Percentiles rank a stretch among this genome's conserved stretches.
phyloP scores from a whole-genome alignment of 2,797 vertebrate species.

The Myoxocephalus aenaeus region DNA sequence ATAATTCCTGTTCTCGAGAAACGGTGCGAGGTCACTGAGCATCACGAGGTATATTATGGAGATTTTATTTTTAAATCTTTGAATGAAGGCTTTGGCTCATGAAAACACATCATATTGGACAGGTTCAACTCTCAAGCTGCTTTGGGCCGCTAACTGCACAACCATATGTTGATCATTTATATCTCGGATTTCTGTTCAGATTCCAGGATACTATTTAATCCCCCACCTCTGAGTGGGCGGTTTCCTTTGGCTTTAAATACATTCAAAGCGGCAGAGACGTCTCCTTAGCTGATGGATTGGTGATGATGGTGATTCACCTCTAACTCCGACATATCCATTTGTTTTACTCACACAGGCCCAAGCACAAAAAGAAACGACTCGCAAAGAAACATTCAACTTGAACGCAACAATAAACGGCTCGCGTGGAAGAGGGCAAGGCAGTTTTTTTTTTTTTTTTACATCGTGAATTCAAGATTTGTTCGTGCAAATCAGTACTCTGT shows the following conservation, averaged over 20 bases:
- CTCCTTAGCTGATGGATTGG: conserved; percentile 9
- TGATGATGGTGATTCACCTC: conserved; percentile 28
- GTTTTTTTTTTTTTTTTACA: conserved; percentile 1
- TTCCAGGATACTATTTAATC: conserved; percentile 11
- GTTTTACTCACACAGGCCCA: neutral
- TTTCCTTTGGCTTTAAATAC: conserved; percentile 1
- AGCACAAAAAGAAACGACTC: neutral
- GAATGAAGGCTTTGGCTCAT: conserved; percentile 1
- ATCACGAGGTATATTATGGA: neutral
- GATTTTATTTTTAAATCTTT: neutral
- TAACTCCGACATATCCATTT: conserved; percentile 11
- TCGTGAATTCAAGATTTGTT: neutral
- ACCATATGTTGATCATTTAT: conserved; percentile 24
- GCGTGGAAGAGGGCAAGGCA: neutral
- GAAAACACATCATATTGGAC: conserved; percentile 24
- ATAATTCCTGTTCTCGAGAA: conserved; percentile 1
- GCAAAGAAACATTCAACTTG: neutral
- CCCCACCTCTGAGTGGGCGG: neutral
- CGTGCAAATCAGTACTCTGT: neutral
- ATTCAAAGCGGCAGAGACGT: neutral
- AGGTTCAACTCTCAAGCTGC: conserved; percentile 26
- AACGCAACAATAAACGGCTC: neutral
- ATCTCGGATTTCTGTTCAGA: conserved; percentile 15
- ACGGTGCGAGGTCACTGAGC: neutral
- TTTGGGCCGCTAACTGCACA: neutral